A percentile compares a stretch with the other conserved stretches of the same genome.
phyloP scores from a whole-genome alignment of 92 coral and sea anemone genomes.

The Heteractis magnifica region DNA sequence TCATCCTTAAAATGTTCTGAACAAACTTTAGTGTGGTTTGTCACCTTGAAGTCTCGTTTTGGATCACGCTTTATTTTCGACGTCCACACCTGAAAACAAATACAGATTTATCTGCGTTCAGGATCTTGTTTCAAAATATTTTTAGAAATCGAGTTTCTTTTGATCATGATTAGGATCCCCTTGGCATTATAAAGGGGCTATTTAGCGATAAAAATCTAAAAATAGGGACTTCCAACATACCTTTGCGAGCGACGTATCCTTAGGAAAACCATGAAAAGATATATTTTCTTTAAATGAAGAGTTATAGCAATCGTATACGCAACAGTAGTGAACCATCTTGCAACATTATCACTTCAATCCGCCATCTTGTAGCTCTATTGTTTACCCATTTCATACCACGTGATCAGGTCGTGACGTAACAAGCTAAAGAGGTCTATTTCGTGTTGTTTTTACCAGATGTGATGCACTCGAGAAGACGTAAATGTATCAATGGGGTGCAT shows the following conservation, averaged over 20 bases:
- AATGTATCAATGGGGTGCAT: no score
- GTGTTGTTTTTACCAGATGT: no score
- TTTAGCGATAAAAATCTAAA: no score
- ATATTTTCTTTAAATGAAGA: slow-evolving; percentile 33
- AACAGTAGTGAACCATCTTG: slow-evolving; percentile 41
- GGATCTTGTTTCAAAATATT: no score
- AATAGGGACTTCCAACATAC: background rate
- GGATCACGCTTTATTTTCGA: slow-evolving; percentile 18
- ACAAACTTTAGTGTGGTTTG: background rate
- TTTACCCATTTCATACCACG: no score
- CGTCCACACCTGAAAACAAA: slow-evolving; percentile 13
- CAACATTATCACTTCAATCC: no score
- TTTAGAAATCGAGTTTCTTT: no score
- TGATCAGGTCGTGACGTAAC: background rate
- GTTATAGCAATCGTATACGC: slow-evolving; percentile 33
- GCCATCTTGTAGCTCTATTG: no score
- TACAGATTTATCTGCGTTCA: no score
- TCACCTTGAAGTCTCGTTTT: slow-evolving; percentile 7
- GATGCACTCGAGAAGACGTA: no score
- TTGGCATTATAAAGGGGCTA: no score
- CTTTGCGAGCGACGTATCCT: slow-evolving; percentile 39
- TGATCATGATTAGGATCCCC: no score
- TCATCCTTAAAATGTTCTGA: background rate
- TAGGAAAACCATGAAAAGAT: slow-evolving; percentile 52
- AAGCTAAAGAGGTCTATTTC: background rate